Base-by-base conservation (phyloP, 2,888 invertebrate genomes). In the Heliconius cydno region DNA sequence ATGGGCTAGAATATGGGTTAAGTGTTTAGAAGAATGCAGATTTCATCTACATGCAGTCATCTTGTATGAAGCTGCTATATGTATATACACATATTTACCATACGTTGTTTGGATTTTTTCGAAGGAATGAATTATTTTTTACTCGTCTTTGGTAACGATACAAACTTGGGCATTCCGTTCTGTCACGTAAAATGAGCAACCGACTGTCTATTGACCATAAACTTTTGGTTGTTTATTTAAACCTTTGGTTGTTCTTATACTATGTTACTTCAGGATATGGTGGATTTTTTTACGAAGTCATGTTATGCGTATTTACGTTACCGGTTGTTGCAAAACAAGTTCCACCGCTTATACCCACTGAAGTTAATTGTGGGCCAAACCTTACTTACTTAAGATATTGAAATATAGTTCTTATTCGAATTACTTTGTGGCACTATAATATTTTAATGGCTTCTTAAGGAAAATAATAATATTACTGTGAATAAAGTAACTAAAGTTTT, bases 301-400 rank as follows among this genome's bases (percentile, higher is more conserved):
- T 66, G 63, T 63, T 34, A 30, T 25, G 15, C 41, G 67, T 28
- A 67, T 13, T 74, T 13, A 68, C 38, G 63, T 60, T 78, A 75
- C 78, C 74, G 74, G 78, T 78, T 78, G 22, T 78, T 60, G 60
- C 60, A 38, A 74, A 74, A 78, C 78, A 28, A 66, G 78, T 74
- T 28, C 13, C 28, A 71, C 72, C 22, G 63, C 73, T 57, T 73
- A 13, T 28, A 22, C 2, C 10, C 22, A 57, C 34, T 28, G 66
- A 22, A 22, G 38, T 74, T 66, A 73, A 67, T 30, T 57, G 57
- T 66, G 52, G 25, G 34, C 66, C 13, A 67, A 78, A 73, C 41
- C 10, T 65, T 25, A 70, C 22, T 34, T 34, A 52, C 22, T 34
- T 34, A 22, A n/a, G 12, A 9, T 73, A 73, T 60, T 25, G 73